Conservation (phyloP, 2,113 vertebrate genomes). For the Rana temporaria region DNA sequence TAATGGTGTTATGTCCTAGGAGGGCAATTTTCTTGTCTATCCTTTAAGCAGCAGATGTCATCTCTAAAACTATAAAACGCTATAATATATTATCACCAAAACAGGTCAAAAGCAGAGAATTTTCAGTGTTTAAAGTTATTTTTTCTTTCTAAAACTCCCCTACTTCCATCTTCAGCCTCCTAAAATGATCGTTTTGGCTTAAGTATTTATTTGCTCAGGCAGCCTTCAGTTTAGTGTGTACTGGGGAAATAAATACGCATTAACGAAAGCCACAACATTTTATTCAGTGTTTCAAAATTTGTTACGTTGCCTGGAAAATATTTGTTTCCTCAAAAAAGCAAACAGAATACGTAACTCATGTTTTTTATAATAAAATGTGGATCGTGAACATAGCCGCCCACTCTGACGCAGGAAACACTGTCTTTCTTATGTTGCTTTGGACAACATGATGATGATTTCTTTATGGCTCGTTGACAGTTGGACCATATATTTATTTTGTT, state of each 20-base stretch:
- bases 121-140: too few species aligned
- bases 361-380: constrained; percentile 36
- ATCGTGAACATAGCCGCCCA: constrained; percentile 15
- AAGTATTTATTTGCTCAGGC: not conserved
- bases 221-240: not conserved
- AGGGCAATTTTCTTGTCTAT: too few species aligned
- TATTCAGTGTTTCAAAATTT: constrained; percentile 39
- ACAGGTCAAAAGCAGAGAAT: too few species aligned
- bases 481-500: constrained; percentile 11
- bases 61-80: too few species aligned
- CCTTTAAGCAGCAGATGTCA: too few species aligned
- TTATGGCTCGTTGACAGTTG: constrained; percentile 37
- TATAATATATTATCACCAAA: too few species aligned
- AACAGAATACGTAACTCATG: constrained; percentile 25
- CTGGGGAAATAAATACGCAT: constrained; percentile 27
- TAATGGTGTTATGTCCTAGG: too few species aligned
- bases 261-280: constrained; percentile 25
- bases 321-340: constrained; percentile 41
- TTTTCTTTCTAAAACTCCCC: not conserved
- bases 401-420: constrained; percentile 19
- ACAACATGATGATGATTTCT: constrained; percentile 44
- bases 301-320: constrained; percentile 38
- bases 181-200: not conserved
- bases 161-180: not conserved
- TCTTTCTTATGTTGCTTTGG: constrained; percentile 34